These are phyloP conservation scores for Drosophila subobscura DNA, from an alignment of 1,140 invertebrate species.

Conservation along the genomic window DNA sequence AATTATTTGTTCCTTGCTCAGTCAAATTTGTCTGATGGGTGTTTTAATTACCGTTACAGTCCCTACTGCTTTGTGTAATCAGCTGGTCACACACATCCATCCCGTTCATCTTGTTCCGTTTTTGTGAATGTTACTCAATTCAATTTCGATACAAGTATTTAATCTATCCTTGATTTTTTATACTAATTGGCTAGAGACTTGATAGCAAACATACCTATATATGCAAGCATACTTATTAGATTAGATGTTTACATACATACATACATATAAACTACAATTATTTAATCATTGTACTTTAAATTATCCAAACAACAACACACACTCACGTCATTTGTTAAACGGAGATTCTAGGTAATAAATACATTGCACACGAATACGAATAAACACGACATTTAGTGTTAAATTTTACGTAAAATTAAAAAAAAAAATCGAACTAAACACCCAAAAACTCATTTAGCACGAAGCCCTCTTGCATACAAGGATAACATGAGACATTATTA, in stretches of 20 bases:
- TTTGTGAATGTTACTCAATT: slow-evolving; percentile 14
- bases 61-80: no score
- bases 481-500: slow-evolving; percentile 18
- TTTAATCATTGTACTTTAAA: slow-evolving; percentile 60
- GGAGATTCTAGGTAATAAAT: slow-evolving; percentile 39
- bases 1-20: slow-evolving; percentile 50
- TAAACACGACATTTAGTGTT: slow-evolving; percentile 38
- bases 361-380: slow-evolving; percentile 32
- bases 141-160: slow-evolving; percentile 44
- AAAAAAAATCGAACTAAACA: slow-evolving; percentile 46
- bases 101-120: slow-evolving; percentile 11
- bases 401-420: slow-evolving; percentile 63
- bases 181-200: slow-evolving; percentile 62
- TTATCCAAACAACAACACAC: slow-evolving; percentile 5
- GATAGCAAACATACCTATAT: slow-evolving; percentile 25
- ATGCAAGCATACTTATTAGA: slow-evolving; percentile 9
- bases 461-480: slow-evolving; percentile 9
- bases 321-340: slow-evolving; percentile 46
- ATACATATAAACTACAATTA: slow-evolving; percentile 59
- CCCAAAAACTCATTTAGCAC: slow-evolving; percentile 55
- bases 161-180: slow-evolving; percentile 45
- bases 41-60: slow-evolving; percentile 44
- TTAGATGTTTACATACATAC: slow-evolving; percentile 7
- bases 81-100: background rate
- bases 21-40: slow-evolving; percentile 35